Evolutionary conservation across 2,888 invertebrate genomes (phyloP), one percentile per base, ranked within the genome.

Genomic region (Drosophila conformis): DNA sequence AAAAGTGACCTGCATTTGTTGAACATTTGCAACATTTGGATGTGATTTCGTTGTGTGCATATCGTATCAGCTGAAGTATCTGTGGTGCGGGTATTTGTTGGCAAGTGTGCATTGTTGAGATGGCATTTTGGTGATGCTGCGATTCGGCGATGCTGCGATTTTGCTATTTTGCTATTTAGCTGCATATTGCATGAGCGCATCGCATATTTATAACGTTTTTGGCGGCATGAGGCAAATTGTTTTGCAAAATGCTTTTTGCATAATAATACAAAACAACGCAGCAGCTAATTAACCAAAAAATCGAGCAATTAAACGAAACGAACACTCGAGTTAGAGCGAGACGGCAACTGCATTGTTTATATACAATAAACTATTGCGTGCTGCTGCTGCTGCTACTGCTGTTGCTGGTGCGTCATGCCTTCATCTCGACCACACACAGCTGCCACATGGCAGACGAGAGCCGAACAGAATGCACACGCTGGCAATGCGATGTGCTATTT

Each of bases 221-320:
- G 31, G 54, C 54, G 49, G 48, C 29, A 27, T 49, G 38, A 52
- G 54, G 48, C 80, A 64, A 69, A 73, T 62, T 56, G 25, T 59
- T 53, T 48, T 21, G 33, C 27, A 65, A 79, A 74, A 29, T 51
- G n/a, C 15, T 48, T 64, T 57, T 58, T 65, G 75, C 72, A 82
- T 73, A 69, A 67, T 63, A 65, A 58, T 60, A 61, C 57, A 78
- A 76, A 67, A 53, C 72, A 86, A 77, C 61, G 73, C 67, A 66
- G 52, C 72, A 60, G 77, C 71, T 73, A 89, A 89, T 87, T 87
- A 82, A 77, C 40, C 71, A 69, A 74, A 69, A 71, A 69, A 61
- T 63, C 65, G 64, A 60, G 76, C 80, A 75, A 79, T 75, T 79
- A 68, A 77, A 62, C 33, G 52, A 35, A n/a, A 38, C 40, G 51